phyloP scores from a whole-genome alignment of 2,113 vertebrate genomes.

The Formicarius rufipectus region DNA sequence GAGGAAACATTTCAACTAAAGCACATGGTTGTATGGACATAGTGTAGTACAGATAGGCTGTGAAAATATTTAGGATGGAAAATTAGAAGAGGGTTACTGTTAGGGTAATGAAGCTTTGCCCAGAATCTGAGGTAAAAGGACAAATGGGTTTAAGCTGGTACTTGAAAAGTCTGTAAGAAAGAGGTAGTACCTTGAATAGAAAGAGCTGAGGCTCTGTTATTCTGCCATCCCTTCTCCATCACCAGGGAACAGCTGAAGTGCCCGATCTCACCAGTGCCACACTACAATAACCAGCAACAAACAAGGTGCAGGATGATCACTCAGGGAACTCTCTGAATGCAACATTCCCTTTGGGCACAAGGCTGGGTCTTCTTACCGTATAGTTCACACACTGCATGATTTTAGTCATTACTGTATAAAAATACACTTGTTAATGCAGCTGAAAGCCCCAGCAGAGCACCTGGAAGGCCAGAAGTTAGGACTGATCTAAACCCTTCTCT shows the following conservation, averaged over 20 bases:
- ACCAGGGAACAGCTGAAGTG: not conserved
- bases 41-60: not conserved
- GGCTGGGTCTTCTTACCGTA: not conserved
- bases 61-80: not conserved
- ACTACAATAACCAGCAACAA: not conserved
- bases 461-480: not conserved
- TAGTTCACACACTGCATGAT: not conserved
- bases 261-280: not conserved
- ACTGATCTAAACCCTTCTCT: not conserved
- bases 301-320: accelerated
- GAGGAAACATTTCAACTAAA: not conserved
- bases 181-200: not conserved
- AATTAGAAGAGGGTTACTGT: not conserved
- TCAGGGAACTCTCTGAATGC: not conserved
- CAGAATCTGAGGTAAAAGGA: not conserved
- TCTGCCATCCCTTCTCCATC: not conserved
- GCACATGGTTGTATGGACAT: accelerated
- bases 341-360: not conserved
- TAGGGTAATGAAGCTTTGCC: not conserved
- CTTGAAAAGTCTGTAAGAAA: not conserved
- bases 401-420: not conserved
- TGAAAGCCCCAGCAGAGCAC: not conserved
- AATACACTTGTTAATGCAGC: not conserved
- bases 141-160: not conserved
- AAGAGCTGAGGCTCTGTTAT: not conserved